Percentiles rank a stretch among this genome's conserved stretches.
Evolutionary conservation across 2,113 vertebrate genomes (phyloP).

Genomic region (Atherinomorus stipes): DNA sequence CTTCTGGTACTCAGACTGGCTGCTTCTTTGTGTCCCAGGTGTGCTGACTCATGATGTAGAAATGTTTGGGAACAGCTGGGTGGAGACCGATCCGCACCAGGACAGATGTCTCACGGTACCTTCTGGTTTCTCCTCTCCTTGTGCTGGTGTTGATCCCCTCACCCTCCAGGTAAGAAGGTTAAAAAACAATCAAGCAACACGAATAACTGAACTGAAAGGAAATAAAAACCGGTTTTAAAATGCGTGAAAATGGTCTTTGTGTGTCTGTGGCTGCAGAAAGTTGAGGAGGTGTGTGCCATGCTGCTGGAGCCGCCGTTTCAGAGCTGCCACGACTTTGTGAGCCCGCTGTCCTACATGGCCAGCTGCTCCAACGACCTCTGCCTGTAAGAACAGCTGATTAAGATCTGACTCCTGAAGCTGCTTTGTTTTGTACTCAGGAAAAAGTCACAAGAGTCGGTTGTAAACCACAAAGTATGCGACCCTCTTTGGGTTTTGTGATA

Average conservation of each 20-base stretch:
- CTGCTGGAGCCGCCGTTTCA: slow-evolving; percentile 88
- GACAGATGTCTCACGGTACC: slow-evolving; percentile 62
- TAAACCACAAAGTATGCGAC: background rate
- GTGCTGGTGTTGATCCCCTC: slow-evolving; percentile 79
- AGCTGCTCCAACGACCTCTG: slow-evolving; percentile 96
- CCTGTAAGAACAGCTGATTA: slow-evolving; percentile 83
- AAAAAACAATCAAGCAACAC: background rate
- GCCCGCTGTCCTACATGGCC: slow-evolving; percentile 91
- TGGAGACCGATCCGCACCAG: slow-evolving; percentile 84
- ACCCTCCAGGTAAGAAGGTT: slow-evolving; percentile 82
- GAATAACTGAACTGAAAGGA: background rate
- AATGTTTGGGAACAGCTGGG: slow-evolving; percentile 95
- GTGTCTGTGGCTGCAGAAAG: slow-evolving; percentile 79
- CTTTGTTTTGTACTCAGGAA: background rate
- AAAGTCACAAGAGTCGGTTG: background rate
- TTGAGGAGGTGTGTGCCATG: slow-evolving; percentile 83
- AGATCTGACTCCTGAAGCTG: background rate
- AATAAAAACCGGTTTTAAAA: background rate
- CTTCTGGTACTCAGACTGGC: background rate
- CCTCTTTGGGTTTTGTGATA: too few species aligned
- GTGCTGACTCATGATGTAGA: slow-evolving; percentile 89
- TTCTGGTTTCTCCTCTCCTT: slow-evolving; percentile 85
- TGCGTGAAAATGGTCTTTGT: slow-evolving; percentile 4
- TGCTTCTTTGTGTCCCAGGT: slow-evolving; percentile 76
- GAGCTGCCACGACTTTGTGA: slow-evolving; percentile 92